These are phyloP conservation scores for Aptenodytes patagonicus DNA, from an alignment of 2,113 vertebrate species.

Conservation along the genomic window DNA sequence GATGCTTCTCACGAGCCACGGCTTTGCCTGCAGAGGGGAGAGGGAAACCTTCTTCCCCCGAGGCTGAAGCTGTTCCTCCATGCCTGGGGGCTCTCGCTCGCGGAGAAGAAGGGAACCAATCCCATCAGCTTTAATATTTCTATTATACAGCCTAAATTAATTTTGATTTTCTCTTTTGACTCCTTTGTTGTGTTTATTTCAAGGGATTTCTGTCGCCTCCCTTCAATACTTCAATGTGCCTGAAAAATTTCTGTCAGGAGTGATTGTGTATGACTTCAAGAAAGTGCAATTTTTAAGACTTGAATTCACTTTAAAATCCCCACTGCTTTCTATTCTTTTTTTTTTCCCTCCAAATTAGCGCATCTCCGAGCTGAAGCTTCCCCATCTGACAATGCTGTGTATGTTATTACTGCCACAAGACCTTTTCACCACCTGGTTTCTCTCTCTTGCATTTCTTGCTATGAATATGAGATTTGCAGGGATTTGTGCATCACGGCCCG, in stretches of 20 bases:
- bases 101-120: not conserved
- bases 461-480: not conserved
- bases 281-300: not conserved
- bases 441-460: not conserved
- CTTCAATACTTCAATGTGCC: not conserved
- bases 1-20: not conserved
- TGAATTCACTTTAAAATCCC: slow-evolving; percentile 14
- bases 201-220: slow-evolving; percentile 8
- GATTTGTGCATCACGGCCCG: not conserved
- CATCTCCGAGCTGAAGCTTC: accelerated
- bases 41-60: not conserved
- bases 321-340: not conserved
- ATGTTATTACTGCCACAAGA: not conserved
- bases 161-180: not conserved
- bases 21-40: not conserved
- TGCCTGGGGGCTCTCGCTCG: accelerated
- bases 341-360: not conserved
- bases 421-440: not conserved
- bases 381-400: not conserved
- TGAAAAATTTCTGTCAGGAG: not conserved
- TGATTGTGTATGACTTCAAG: not conserved
- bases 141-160: not conserved
- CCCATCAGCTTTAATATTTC: not conserved
- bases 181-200: slow-evolving; percentile 40
- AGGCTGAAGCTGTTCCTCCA: not conserved